Conservation (phyloP, 2,888 invertebrate species). For the Chelonus formosanus region DNA sequence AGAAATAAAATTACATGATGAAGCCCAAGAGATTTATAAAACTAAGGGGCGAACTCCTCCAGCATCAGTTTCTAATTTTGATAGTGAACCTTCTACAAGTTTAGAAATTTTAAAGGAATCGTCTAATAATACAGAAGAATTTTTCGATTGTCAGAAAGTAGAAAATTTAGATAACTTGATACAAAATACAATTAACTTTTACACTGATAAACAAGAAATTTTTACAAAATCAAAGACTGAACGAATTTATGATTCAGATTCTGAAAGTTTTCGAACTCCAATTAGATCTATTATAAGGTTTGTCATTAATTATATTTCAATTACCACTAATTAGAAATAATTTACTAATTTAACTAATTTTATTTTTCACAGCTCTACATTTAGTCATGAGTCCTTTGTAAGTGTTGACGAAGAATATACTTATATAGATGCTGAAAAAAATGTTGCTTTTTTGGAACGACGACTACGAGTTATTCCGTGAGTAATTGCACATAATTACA, state of each 20-base stretch:
- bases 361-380: slow-evolving; percentile 26
- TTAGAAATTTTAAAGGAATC: no score
- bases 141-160: no score
- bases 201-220: no score
- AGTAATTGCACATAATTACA: slow-evolving; percentile 6
- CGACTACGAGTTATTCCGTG: slow-evolving; percentile 68
- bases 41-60: slow-evolving; percentile 35
- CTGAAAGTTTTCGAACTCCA: slow-evolving; percentile 17
- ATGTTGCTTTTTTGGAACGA: slow-evolving; percentile 76
- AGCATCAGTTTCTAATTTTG: slow-evolving; percentile 37
- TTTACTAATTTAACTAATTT: no score
- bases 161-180: no score
- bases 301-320: not conserved
- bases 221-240: no score
- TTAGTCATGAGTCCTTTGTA: slow-evolving; percentile 62
- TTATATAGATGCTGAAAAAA: slow-evolving; percentile 77
- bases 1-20: slow-evolving; percentile 32
- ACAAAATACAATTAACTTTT: no score
- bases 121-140: no score
- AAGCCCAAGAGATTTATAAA: slow-evolving; percentile 37
- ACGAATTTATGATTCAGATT: not conserved
- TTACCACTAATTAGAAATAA: no score
- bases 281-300: slow-evolving; percentile 12
- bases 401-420: slow-evolving; percentile 78
- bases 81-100: slow-evolving; percentile 29